Evolutionary conservation across 2,888 invertebrate genomes (phyloP), one percentile per base, ranked within the genome.

Genomic region (Drosophila longiperda): DNA sequence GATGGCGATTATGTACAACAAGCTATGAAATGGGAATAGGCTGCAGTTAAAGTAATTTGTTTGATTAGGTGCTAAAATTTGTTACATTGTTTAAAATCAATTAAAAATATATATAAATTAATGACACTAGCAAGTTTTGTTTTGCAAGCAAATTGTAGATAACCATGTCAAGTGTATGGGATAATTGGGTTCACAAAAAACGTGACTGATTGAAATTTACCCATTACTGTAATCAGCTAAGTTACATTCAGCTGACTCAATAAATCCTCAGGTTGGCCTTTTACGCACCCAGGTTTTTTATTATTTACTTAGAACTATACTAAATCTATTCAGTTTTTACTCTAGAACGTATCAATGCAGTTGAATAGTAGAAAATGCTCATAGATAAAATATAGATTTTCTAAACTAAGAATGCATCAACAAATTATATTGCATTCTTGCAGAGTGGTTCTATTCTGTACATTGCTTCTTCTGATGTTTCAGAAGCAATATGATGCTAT

Each of bases 1-100:
- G 99, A 99, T 93, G 99, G 99, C 45, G 98, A 98, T 87, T 99
- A 98, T 91, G 92, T 95, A 29, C 96, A 98, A 91, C 94, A 96
- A 36, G 95, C 97, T 0, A 96, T 95, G 92, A 96, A 96, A 90
- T 97, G 97, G 96, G 95, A 95, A 72, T 94, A 94, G 48, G 12
- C 6, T 15, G 9, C 5, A 15, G 20, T 17, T 32, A 50, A 49
- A 42, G 3, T 40, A 32, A 23, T 34, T 29, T 60, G 34, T 75
- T 71, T 75, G 58, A 49, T 66, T 67, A 62, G 59, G 57, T 61
- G 52, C 66, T 69, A 58, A 77, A 64, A 49, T 73, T 78, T 78
- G 67, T 71, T 69, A 73, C 42, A 52, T 73, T 75, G 75, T 69
- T 73, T 59, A 66, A 54, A 52, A 54, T 36, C 57, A 60, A 66